phyloP scores from a whole-genome alignment of 1,140 invertebrate genomes.

The Heliothis subflexa region DNA sequence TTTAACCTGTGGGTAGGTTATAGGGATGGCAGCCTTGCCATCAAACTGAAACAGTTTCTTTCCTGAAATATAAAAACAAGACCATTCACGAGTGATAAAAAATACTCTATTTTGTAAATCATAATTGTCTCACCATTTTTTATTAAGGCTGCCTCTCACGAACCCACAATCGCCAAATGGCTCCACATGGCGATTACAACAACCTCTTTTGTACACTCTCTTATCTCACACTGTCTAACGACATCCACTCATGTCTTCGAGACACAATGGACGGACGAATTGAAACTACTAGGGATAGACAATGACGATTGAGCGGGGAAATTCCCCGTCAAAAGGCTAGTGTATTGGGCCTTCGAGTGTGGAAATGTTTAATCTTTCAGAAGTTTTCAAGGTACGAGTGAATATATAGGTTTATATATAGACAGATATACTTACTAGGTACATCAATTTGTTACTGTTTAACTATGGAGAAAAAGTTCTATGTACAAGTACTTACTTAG shows the following conservation, averaged over 20 bases:
- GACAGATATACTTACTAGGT: too few relatives aligned
- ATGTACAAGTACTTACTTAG: too few relatives aligned
- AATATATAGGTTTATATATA: too few relatives aligned
- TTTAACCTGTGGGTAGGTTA: too few relatives aligned
- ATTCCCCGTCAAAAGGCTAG: slow-evolving; percentile 66
- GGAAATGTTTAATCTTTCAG: slow-evolving; percentile 8
- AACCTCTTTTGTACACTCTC: slow-evolving; percentile 70
- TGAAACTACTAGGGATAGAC: slow-evolving; percentile 76
- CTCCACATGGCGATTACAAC: slow-evolving; percentile 68
- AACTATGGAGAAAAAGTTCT: too few relatives aligned
- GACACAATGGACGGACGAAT: slow-evolving; percentile 79
- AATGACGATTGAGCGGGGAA: slow-evolving; percentile 73
- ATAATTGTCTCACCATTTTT: neutral
- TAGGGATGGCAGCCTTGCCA: too few relatives aligned
- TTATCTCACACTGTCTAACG: slow-evolving; percentile 78
- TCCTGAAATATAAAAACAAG: too few relatives aligned
- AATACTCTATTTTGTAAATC: too few relatives aligned
- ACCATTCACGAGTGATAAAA: too few relatives aligned
- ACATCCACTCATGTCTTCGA: slow-evolving; percentile 78
- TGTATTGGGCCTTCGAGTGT: slow-evolving; percentile 2
- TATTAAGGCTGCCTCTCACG: slow-evolving; percentile 7
- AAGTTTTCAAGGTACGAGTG: neutral
- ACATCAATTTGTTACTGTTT: too few relatives aligned
- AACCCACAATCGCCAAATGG: slow-evolving; percentile 58
- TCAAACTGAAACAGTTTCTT: too few relatives aligned